Evolutionary conservation across 2,797 vertebrate genomes (phyloP).

Genomic region (Lepilemur septentrionalis): DNA sequence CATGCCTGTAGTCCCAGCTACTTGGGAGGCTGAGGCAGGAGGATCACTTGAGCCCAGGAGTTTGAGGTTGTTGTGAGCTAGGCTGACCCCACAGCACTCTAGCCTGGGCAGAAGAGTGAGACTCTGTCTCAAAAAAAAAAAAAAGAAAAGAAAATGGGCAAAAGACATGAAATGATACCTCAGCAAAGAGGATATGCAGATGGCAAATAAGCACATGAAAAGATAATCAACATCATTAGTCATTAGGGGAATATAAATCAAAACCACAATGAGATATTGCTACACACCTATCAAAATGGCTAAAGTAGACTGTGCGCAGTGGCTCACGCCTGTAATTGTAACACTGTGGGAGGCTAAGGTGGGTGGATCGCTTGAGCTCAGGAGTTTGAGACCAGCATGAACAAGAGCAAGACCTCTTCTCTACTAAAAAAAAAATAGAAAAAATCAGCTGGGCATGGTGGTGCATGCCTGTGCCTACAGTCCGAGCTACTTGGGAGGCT

Average conservation of each 20-base stretch:
- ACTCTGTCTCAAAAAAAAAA: too few relatives aligned
- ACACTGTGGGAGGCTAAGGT: neutral
- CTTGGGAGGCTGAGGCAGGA: too few relatives aligned
- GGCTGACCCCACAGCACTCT: too few relatives aligned
- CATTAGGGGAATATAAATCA: neutral
- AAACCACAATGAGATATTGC: neutral
- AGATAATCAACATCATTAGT: neutral
- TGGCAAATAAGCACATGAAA: neutral
- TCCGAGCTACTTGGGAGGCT: neutral
- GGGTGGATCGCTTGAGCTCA: neutral
- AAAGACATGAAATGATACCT: neutral
- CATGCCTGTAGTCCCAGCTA: too few relatives aligned
- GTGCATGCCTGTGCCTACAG: neutral
- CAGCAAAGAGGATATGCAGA: neutral
- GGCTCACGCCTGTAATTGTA: neutral
- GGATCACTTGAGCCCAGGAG: too few relatives aligned
- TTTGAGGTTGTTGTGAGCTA: too few relatives aligned
- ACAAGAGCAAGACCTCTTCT: neutral
- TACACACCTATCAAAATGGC: neutral
- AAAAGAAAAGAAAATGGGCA: neutral
- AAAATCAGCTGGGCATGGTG: neutral
- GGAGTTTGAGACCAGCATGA: neutral
- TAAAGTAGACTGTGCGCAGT: rapidly evolving
- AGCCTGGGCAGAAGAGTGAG: too few relatives aligned
- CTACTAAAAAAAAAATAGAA: neutral